Evolutionary conservation across 2,888 invertebrate genomes (phyloP).

Genomic region (Meliscaeva auricollis): DNA sequence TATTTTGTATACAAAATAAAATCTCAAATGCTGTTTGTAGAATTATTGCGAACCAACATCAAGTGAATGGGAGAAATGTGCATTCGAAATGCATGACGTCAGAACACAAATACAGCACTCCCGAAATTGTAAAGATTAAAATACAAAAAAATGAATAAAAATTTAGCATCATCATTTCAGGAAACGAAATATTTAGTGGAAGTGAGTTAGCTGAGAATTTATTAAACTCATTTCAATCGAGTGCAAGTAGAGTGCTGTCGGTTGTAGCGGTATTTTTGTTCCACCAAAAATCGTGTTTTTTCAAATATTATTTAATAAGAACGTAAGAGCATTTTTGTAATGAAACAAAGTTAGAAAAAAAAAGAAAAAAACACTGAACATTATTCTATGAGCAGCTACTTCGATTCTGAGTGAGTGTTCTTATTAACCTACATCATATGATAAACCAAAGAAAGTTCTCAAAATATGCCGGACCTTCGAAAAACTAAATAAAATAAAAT

Average conservation of each 20-base stretch:
- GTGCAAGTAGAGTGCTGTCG: neutral
- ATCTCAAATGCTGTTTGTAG: neutral
- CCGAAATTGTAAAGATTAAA: neutral
- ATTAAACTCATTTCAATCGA: conserved; percentile 6
- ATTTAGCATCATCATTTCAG: conserved; percentile 3
- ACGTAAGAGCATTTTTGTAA: neutral
- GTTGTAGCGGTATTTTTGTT: neutral
- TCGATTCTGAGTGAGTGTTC: conserved; percentile 23
- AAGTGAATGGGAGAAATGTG: conserved; percentile 3
- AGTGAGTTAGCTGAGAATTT: neutral
- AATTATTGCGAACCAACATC: neutral
- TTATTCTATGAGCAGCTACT: conserved; percentile 14
- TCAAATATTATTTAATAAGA: no score
- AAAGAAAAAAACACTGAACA: neutral
- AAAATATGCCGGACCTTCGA: no score
- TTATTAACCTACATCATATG: no score
- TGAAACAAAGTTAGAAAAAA: neutral
- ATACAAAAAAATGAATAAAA: neutral
- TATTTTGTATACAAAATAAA: conserved; percentile 1
- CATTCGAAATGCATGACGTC: conserved; percentile 15
- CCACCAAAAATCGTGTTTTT: neutral
- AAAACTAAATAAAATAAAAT: neutral
- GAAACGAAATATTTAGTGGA: neutral
- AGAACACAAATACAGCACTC: neutral
- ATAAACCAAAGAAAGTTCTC: neutral